Percentiles rank a stretch among this genome's conserved stretches.
phyloP scores from a whole-genome alignment of 1,140 invertebrate species.

The Catajapyx aquilonaris region DNA sequence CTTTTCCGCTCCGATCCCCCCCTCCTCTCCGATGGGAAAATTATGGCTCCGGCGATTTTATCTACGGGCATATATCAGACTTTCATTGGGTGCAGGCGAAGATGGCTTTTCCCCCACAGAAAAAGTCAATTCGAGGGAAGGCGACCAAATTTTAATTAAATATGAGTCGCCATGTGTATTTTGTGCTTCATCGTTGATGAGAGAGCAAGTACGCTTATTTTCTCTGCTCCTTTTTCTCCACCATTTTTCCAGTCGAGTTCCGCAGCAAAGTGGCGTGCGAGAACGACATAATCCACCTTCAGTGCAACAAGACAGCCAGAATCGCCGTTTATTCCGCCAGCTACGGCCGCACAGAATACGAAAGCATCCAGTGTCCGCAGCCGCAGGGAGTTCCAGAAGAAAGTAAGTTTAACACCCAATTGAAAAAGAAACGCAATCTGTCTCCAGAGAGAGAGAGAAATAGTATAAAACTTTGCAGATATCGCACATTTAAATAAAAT shows the following conservation, averaged over 20 bases:
- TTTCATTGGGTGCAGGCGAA: too few species aligned
- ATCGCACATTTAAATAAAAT: too few species aligned
- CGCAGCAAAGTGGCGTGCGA: slow-evolving; percentile 76
- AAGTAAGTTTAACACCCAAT: slow-evolving; percentile 38
- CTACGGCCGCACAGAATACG: slow-evolving; percentile 70
- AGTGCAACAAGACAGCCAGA: slow-evolving; percentile 57
- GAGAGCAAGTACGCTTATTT: background rate
- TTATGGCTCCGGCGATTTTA: too few species aligned
- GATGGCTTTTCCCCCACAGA: too few species aligned
- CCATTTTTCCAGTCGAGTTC: slow-evolving; percentile 65
- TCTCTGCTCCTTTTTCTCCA: slow-evolving; percentile 14
- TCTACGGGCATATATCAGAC: too few species aligned
- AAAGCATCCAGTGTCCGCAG: slow-evolving; percentile 71
- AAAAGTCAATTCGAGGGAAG: slow-evolving; percentile 2
- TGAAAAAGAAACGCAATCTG: background rate
- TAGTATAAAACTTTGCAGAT: too few species aligned
- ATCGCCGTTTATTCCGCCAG: slow-evolving; percentile 77
- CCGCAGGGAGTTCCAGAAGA: slow-evolving; percentile 63
- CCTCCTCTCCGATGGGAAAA: too few species aligned
- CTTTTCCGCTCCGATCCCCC: too few species aligned
- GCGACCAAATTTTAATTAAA: background rate
- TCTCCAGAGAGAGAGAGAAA: too few species aligned
- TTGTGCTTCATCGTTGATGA: slow-evolving; percentile 1
- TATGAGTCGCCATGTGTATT: background rate
- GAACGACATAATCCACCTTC: slow-evolving; percentile 60